Conservation (phyloP, 2,888 invertebrate species). For the Pogonocherus hispidulus region DNA sequence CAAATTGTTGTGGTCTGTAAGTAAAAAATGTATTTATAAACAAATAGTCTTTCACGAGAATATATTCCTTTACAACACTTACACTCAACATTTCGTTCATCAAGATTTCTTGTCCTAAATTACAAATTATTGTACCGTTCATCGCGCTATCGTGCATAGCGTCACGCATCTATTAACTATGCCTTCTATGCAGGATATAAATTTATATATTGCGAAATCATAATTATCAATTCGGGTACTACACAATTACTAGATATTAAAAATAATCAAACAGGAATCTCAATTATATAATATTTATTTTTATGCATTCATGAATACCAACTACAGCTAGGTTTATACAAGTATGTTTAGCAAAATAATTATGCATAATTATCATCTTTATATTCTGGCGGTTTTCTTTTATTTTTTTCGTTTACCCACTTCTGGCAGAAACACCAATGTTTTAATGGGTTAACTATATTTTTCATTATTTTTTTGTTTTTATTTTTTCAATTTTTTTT, state of each 20-base stretch:
- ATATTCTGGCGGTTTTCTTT: not conserved
- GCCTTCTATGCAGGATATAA: not conserved
- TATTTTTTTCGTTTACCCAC: too few relatives aligned
- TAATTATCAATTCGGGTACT: not conserved
- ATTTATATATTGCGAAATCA: not conserved
- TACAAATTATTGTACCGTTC: not conserved
- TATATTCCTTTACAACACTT: too few relatives aligned
- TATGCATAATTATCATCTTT: conserved; percentile 6
- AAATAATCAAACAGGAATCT: not conserved
- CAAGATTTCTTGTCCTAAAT: not conserved
- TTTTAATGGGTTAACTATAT: not conserved
- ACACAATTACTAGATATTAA: too few relatives aligned
- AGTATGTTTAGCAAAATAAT: conserved; percentile 25
- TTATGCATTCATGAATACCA: conserved; percentile 47
- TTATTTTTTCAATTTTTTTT: conserved; percentile 23
- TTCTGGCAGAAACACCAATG: conserved; percentile 33
- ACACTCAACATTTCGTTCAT: too few relatives aligned
- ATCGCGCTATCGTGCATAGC: not conserved
- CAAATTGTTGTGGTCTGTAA: too few relatives aligned
- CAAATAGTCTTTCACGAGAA: too few relatives aligned
- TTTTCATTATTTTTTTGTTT: conserved; percentile 2
- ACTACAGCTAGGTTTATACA: conserved; percentile 35
- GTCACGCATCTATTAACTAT: not conserved
- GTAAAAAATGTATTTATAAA: too few relatives aligned
- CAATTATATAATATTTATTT: conserved; percentile 35